These are phyloP conservation scores for Bombus confusus DNA, from an alignment of 1,140 invertebrate species.

Conservation along the genomic window DNA sequence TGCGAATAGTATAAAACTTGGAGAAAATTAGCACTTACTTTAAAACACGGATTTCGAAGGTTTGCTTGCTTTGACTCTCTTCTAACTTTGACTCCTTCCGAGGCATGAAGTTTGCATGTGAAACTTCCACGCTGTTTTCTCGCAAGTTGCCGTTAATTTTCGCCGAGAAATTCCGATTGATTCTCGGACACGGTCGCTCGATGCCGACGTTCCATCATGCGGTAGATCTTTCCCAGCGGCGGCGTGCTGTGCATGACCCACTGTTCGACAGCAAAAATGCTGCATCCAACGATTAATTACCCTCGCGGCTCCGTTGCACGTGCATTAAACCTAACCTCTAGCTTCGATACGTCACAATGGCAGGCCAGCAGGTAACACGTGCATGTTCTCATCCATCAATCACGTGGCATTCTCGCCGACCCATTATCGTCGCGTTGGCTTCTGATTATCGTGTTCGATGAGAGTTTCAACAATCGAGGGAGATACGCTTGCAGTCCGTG, in stretches of 20 bases:
- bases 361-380: slow-evolving; percentile 32
- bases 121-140: not conserved
- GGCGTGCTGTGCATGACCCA: not conserved
- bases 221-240: not conserved
- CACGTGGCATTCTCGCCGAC: slow-evolving; percentile 26
- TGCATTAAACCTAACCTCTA: slow-evolving; percentile 19
- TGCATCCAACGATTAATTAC: slow-evolving; percentile 36
- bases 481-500: not conserved
- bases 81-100: not conserved
- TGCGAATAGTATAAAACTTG: not conserved
- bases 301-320: not conserved
- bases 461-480: not conserved
- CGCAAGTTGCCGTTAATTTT: not conserved
- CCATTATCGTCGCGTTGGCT: slow-evolving; percentile 37
- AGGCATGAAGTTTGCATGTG: not conserved
- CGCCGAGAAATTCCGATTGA: not conserved
- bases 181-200: not conserved
- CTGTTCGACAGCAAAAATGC: slow-evolving; percentile 8
- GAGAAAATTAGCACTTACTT: not conserved
- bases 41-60: not conserved
- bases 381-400: slow-evolving; percentile 47
- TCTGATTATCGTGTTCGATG: slow-evolving; percentile 39
- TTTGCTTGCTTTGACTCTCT: not conserved
- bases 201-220: not conserved
- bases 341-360: slow-evolving; percentile 29